Evolutionary conservation across 2,797 vertebrate species (phyloP).

Genomic region (Salmo trutta): DNA sequence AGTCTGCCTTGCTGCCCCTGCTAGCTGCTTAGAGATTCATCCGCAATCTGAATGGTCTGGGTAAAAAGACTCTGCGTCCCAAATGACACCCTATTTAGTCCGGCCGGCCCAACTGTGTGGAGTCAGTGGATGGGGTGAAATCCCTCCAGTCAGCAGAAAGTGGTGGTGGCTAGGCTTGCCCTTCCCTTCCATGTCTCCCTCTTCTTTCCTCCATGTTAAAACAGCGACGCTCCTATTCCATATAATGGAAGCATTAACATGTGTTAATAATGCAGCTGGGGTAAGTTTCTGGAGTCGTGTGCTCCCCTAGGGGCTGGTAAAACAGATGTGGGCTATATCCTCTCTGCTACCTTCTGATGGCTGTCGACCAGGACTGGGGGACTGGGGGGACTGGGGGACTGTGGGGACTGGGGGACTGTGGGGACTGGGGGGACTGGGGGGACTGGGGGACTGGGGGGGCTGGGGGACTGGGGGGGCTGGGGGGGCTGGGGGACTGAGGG

Average conservation of each 20-base stretch:
- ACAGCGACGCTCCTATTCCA: conserved; percentile 68
- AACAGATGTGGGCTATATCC: conserved; percentile 78
- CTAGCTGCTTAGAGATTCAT: conserved; percentile 25
- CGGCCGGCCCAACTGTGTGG: not conserved
- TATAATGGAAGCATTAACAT: conserved; percentile 85
- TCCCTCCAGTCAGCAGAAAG: not conserved
- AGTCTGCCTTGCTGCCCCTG: not conserved
- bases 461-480: too few relatives aligned
- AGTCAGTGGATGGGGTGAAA: conserved; percentile 29
- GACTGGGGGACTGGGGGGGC: too few relatives aligned
- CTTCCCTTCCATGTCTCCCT: not conserved
- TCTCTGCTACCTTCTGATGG: conserved; percentile 44
- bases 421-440: too few relatives aligned
- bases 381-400: conserved; percentile 61
- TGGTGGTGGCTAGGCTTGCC: not conserved
- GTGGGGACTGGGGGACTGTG: too few relatives aligned
- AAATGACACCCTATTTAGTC: not conserved
- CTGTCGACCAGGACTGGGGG: conserved; percentile 47
- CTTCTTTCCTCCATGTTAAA: conserved; percentile 56
- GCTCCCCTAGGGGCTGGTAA: conserved; percentile 69
- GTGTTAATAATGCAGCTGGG: conserved; percentile 85
- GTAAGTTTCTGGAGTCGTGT: conserved; percentile 51
- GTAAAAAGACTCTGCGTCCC: conserved; percentile 24
- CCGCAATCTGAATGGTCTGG: conserved; percentile 11
- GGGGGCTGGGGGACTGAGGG: too few relatives aligned